These are phyloP conservation scores for Aphrophora alni DNA, from an alignment of 2,888 invertebrate species.

Conservation along the genomic window DNA sequence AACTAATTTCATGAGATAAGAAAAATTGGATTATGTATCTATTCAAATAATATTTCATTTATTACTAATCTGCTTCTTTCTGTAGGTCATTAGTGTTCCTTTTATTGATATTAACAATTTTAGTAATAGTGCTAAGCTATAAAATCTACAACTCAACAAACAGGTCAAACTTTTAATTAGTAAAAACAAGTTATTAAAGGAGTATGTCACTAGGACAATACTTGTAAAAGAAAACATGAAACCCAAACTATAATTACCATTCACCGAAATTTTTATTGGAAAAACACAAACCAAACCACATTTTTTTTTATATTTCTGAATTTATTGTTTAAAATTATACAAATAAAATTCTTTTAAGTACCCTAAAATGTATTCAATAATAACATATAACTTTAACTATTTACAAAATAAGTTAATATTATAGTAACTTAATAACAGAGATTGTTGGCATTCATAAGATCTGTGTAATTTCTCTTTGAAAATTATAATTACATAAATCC, in stretches of 20 bases:
- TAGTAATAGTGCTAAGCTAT: not conserved
- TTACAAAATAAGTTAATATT: not conserved
- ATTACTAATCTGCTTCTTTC: not conserved
- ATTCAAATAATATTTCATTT: not conserved
- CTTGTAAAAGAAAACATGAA: not conserved
- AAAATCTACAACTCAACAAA: not conserved
- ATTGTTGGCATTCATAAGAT: not conserved
- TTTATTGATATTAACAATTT: not conserved
- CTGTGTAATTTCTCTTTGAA: not conserved
- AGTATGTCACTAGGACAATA: not conserved
- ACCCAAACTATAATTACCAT: not conserved
- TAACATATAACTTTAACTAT: not conserved
- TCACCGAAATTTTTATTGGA: not conserved
- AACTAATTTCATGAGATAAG: too few relatives aligned
- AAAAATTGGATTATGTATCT: not conserved
- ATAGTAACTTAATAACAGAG: not conserved
- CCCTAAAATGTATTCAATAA: constrained; percentile 21
- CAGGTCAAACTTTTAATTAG: not conserved
- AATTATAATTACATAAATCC: not conserved
- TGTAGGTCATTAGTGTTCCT: not conserved
- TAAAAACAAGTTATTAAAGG: not conserved
- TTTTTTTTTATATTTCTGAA: not conserved
- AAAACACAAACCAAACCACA: not conserved
- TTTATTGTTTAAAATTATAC: not conserved
- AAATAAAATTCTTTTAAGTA: constrained; percentile 31